These are phyloP conservation scores for Nasonia longicornis DNA, from an alignment of 1,140 invertebrate genomes.

Conservation along the genomic window DNA sequence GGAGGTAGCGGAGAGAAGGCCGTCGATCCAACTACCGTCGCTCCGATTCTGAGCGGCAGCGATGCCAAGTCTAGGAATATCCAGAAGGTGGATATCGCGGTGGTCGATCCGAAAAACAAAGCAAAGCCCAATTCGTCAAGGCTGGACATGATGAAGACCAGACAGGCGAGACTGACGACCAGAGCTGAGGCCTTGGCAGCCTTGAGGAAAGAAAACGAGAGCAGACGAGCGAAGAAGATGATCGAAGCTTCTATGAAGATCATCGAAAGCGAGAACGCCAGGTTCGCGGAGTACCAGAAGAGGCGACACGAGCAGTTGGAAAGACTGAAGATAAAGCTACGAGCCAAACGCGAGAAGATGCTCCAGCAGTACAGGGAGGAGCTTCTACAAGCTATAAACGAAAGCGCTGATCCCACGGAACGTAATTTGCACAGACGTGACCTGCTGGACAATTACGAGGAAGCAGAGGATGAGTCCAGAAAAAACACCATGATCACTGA, in stretches of 20 bases:
- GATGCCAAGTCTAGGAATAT: slow-evolving; percentile 3
- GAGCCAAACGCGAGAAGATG: slow-evolving; percentile 45
- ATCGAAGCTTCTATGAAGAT: slow-evolving; percentile 41
- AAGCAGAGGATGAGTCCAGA: background rate
- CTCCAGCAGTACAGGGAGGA: slow-evolving; percentile 48
- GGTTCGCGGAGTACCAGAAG: slow-evolving; percentile 34
- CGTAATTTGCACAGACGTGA: slow-evolving; percentile 49
- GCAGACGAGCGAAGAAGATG: slow-evolving; percentile 34
- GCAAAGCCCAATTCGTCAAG: background rate
- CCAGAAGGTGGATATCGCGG: background rate
- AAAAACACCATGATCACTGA: slow-evolving; percentile 33
- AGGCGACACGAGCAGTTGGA: slow-evolving; percentile 47
- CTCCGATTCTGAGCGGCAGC: background rate
- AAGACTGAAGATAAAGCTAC: slow-evolving; percentile 49
- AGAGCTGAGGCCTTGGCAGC: slow-evolving; percentile 44
- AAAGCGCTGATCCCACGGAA: slow-evolving; percentile 23
- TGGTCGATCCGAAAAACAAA: background rate
- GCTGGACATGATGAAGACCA: background rate
- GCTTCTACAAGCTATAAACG: slow-evolving; percentile 35
- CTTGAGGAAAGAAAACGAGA: slow-evolving; percentile 47
- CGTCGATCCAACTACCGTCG: background rate
- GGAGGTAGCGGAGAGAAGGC: background rate
- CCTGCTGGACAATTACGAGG: slow-evolving; percentile 19
- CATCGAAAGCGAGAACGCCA: slow-evolving; percentile 27
- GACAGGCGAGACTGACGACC: slow-evolving; percentile 42